Conservation (phyloP, 2,888 invertebrate species). For the Heliconius cydno region DNA sequence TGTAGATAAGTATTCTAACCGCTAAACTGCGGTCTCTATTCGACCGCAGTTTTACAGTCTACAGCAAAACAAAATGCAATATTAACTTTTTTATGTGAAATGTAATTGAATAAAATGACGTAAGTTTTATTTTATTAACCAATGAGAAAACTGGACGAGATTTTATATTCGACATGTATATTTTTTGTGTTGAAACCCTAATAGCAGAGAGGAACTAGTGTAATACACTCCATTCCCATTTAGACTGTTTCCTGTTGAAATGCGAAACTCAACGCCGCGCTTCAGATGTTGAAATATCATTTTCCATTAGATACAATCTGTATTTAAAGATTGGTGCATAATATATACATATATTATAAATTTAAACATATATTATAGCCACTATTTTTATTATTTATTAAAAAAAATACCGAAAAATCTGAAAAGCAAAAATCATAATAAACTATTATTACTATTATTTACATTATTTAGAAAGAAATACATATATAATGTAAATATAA, state of each 20-base stretch:
- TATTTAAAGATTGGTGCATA: too few relatives aligned
- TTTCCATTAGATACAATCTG: too few relatives aligned
- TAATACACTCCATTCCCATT: too few relatives aligned
- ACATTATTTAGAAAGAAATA: neutral
- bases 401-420: too few relatives aligned
- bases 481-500: neutral
- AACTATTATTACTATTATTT: too few relatives aligned
- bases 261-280: too few relatives aligned
- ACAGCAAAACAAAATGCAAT: neutral
- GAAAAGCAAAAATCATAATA: too few relatives aligned
- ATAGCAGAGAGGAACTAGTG: neutral
- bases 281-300: too few relatives aligned
- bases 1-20: conserved; percentile 4
- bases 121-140: neutral
- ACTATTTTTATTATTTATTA: too few relatives aligned
- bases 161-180: neutral
- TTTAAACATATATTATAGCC: too few relatives aligned
- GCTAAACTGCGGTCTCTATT: neutral
- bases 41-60: neutral
- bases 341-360: too few relatives aligned
- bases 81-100: neutral
- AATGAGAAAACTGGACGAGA: neutral
- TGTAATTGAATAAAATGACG: neutral
- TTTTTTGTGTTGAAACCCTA: neutral
- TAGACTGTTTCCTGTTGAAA: too few relatives aligned